These are phyloP conservation scores for Heliconius hewitsoni DNA, from an alignment of 1,140 invertebrate species.

Conservation along the genomic window DNA sequence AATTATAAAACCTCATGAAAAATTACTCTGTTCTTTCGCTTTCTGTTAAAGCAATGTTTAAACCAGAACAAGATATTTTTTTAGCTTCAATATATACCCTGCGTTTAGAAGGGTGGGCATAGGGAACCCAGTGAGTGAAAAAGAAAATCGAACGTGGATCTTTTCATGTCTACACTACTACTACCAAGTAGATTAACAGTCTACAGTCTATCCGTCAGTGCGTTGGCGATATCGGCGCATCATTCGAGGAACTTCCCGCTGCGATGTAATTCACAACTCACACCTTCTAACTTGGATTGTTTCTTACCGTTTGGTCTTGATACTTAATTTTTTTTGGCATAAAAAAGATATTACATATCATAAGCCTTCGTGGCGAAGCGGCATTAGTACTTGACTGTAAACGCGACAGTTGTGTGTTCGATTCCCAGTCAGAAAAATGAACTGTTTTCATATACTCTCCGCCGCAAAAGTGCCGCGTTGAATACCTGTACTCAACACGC, in stretches of 20 bases:
- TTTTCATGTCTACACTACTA: neutral
- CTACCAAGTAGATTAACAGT: neutral
- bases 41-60: too few relatives aligned
- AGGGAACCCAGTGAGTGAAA: neutral
- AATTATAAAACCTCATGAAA: too few relatives aligned
- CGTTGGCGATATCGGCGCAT: slow-evolving; percentile 41
- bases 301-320: neutral
- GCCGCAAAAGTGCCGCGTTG: neutral
- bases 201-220: neutral
- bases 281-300: slow-evolving; percentile 44
- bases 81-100: too few relatives aligned
- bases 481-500: neutral
- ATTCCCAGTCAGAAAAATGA: neutral
- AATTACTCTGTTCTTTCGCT: too few relatives aligned
- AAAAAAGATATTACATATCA: too few relatives aligned
- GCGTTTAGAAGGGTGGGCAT: too few relatives aligned
- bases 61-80: too few relatives aligned
- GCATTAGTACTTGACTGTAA: neutral
- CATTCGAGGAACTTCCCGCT: slow-evolving; percentile 54
- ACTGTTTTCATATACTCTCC: neutral
- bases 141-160: neutral
- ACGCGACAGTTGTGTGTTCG: neutral
- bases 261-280: slow-evolving; percentile 61
- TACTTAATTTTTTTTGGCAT: neutral
- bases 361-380: too few relatives aligned